A percentile compares a stretch with the other conserved stretches of the same genome.
phyloP scores from a whole-genome alignment of 2,113 vertebrate genomes.

The Engystomops pustulosus region DNA sequence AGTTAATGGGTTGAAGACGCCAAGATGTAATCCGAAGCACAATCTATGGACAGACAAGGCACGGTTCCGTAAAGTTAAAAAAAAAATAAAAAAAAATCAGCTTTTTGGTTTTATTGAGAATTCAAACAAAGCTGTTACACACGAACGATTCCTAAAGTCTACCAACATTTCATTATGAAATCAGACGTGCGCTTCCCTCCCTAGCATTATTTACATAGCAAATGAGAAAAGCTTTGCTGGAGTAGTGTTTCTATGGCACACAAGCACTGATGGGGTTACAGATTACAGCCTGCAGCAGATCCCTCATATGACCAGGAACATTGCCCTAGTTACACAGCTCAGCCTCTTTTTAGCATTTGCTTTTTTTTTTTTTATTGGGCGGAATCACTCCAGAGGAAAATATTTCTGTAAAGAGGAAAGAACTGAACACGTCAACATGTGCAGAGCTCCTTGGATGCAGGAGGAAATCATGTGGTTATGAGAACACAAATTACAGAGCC shows the following conservation, averaged over 20 bases:
- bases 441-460: background rate
- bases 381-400: slow-evolving; percentile 30
- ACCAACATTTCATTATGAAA: background rate
- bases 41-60: background rate
- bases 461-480: background rate
- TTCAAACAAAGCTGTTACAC: background rate
- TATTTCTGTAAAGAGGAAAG: background rate
- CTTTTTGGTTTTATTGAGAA: too few species aligned
- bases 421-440: slow-evolving; percentile 29
- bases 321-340: background rate
- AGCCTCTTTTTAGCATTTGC: background rate
- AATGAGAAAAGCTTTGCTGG: background rate
- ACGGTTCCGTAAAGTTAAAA: too few species aligned
- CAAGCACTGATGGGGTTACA: slow-evolving; percentile 21
- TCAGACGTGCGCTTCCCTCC: background rate
- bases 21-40: too few species aligned
- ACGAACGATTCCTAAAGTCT: background rate
- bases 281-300: background rate
- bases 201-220: background rate
- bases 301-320: slow-evolving; percentile 42
- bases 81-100: too few species aligned
- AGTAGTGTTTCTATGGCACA: background rate
- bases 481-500: background rate
- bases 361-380: background rate
- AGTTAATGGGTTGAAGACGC: too few species aligned